Percentiles rank a stretch among this genome's conserved stretches.
Evolutionary conservation across 2,888 invertebrate genomes (phyloP).

Genomic region (Drosophila demipolita): DNA sequence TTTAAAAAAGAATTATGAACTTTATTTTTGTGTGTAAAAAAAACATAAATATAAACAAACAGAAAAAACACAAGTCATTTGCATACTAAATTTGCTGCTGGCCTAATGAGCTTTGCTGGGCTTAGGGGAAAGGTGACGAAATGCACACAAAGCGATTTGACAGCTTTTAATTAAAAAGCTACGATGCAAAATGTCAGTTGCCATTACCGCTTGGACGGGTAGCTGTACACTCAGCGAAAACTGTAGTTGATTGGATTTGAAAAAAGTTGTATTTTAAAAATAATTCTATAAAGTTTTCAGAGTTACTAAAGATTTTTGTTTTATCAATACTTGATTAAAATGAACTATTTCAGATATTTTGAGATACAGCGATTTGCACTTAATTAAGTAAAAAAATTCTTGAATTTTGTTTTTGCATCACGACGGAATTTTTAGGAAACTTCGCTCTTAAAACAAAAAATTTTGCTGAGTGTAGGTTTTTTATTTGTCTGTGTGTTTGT

Average conservation of each 20-base stretch:
- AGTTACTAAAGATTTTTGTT: not conserved
- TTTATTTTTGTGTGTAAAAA: not conserved
- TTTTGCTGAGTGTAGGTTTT: not conserved
- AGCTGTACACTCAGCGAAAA: conserved; percentile 12
- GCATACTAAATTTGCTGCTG: not conserved
- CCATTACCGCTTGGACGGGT: conserved; percentile 18
- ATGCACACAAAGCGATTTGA: conserved; percentile 68
- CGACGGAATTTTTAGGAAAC: not conserved
- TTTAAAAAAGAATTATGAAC: conserved; percentile 1
- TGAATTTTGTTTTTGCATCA: not conserved
- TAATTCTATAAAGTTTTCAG: too few relatives aligned
- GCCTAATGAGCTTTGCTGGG: conserved; percentile 43
- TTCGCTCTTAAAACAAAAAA: not conserved
- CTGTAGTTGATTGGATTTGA: not conserved
- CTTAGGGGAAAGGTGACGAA: conserved; percentile 13
- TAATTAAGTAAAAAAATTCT: not conserved
- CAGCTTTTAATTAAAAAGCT: conserved; percentile 77
- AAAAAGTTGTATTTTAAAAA: not conserved
- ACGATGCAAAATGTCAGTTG: conserved; percentile 64
- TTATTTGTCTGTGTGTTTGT: conserved; percentile 16
- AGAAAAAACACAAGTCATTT: not conserved
- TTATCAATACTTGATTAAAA: not conserved
- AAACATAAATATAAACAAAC: not conserved
- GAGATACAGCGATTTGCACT: not conserved
- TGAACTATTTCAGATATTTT: not conserved